These are phyloP conservation scores for Drosophila lini DNA, from an alignment of 1,140 invertebrate species.

Conservation along the genomic window DNA sequence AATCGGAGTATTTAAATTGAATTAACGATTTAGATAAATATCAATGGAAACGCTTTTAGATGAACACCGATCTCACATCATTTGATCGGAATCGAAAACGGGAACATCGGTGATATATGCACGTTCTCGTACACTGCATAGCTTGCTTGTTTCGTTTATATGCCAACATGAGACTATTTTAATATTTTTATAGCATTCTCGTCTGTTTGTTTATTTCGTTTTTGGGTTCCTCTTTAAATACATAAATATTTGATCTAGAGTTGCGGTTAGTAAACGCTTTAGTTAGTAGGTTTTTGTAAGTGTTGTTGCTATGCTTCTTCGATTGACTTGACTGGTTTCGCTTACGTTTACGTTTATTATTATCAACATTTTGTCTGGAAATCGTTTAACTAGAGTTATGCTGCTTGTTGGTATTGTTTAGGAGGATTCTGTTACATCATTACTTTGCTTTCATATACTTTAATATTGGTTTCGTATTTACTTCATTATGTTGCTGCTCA, in stretches of 20 bases:
- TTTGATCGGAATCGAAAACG: constrained; percentile 15
- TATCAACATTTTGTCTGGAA: constrained; percentile 72
- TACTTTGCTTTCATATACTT: constrained; percentile 48
- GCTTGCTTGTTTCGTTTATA: constrained; percentile 40
- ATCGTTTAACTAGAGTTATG: constrained; percentile 70
- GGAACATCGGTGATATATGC: constrained; percentile 24
- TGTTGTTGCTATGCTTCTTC: constrained; percentile 75
- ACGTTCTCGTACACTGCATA: constrained; percentile 30
- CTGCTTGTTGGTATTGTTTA: constrained; percentile 70
- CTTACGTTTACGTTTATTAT: constrained; percentile 72
- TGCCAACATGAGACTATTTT: constrained; percentile 66
- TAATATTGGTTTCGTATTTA: constrained; percentile 47
- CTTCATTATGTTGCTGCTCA: constrained; percentile 62
- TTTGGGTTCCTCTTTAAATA: constrained; percentile 36
- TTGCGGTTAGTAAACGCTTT: constrained; percentile 70
- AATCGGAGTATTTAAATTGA: constrained; percentile 4
- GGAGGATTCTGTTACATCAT: constrained; percentile 75
- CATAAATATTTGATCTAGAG: constrained; percentile 64
- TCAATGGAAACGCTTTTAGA: neutral
- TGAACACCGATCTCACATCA: constrained; percentile 4
- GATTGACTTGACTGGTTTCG: constrained; percentile 75
- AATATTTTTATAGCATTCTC: constrained; percentile 43
- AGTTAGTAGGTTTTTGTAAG: constrained; percentile 61
- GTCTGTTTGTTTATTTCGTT: constrained; percentile 29
- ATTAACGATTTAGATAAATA: neutral